A percentile compares a stretch with the other conserved stretches of the same genome.
These are phyloP conservation scores for Sebastes hubbsi DNA, from an alignment of 2,797 vertebrate genomes.

Conservation along the genomic window DNA sequence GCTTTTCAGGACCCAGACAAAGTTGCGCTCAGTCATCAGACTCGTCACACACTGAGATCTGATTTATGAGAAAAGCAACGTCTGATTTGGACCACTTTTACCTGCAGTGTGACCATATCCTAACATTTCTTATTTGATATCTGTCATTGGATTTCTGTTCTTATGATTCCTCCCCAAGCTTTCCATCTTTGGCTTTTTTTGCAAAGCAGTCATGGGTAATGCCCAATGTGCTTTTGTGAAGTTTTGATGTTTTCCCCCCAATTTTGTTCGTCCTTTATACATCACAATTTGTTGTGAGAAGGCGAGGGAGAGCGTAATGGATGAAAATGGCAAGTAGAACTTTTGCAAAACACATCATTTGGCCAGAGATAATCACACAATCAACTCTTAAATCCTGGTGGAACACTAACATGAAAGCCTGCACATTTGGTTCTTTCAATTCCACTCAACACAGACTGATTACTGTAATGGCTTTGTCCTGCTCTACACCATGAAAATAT, in stretches of 20 bases:
- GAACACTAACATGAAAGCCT: slow-evolving; percentile 34
- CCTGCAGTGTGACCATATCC: neutral
- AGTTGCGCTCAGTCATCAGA: neutral
- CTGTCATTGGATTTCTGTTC: neutral
- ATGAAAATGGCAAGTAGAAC: slow-evolving; percentile 47
- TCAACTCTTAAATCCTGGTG: slow-evolving; percentile 46
- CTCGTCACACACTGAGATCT: neutral
- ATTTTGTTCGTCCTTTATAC: slow-evolving; percentile 12
- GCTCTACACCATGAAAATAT: slow-evolving; percentile 42
- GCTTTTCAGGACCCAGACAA: neutral
- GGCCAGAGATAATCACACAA: slow-evolving; percentile 49
- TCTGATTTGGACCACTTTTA: neutral
- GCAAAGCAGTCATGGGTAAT: neutral
- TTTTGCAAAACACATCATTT: slow-evolving; percentile 48
- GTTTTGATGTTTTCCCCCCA: neutral
- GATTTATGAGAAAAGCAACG: neutral
- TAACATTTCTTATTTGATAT: neutral
- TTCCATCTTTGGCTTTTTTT: neutral
- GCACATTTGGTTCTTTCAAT: slow-evolving; percentile 51
- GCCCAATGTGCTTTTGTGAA: neutral
- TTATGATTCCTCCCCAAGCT: neutral
- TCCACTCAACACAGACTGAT: slow-evolving; percentile 62
- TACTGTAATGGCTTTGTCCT: slow-evolving; percentile 61
- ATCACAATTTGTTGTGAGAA: slow-evolving; percentile 20
- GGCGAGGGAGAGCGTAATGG: slow-evolving; percentile 18